These are phyloP conservation scores for Portunus trituberculatus DNA, from an alignment of 1,140 invertebrate species.

Conservation along the genomic window DNA sequence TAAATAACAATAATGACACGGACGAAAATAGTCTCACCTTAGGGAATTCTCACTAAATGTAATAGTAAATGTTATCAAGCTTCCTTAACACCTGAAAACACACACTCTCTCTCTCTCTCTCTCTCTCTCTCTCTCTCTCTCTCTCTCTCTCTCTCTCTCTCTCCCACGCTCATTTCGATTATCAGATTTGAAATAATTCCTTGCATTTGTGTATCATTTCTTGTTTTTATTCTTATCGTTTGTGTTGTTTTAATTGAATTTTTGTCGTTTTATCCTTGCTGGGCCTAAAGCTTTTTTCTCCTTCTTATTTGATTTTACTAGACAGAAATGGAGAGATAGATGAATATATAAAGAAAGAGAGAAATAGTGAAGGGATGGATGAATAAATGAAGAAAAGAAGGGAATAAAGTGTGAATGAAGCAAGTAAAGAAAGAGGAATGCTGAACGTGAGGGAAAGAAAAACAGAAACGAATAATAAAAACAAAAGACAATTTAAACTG, in stretches of 20 bases:
- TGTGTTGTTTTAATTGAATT: background rate
- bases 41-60: too few relatives aligned
- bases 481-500: background rate
- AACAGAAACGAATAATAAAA: background rate
- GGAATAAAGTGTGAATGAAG: background rate
- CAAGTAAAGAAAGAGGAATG: background rate
- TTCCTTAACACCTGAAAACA: background rate
- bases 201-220: too few relatives aligned
- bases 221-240: too few relatives aligned
- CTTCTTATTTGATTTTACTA: too few relatives aligned
- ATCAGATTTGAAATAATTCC: too few relatives aligned
- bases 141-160: constrained; percentile 31
- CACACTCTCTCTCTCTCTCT: constrained; percentile 1
- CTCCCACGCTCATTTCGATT: background rate
- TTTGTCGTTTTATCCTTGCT: background rate
- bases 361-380: too few relatives aligned
- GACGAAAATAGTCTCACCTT: too few relatives aligned
- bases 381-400: background rate
- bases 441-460: background rate
- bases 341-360: background rate
- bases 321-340: too few relatives aligned
- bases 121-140: constrained; percentile 29
- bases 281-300: too few relatives aligned
- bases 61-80: too few relatives aligned
- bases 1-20: too few relatives aligned